Base-by-base conservation (phyloP, 2,113 vertebrate species). In the Gasterosteus aculeatus region DNA sequence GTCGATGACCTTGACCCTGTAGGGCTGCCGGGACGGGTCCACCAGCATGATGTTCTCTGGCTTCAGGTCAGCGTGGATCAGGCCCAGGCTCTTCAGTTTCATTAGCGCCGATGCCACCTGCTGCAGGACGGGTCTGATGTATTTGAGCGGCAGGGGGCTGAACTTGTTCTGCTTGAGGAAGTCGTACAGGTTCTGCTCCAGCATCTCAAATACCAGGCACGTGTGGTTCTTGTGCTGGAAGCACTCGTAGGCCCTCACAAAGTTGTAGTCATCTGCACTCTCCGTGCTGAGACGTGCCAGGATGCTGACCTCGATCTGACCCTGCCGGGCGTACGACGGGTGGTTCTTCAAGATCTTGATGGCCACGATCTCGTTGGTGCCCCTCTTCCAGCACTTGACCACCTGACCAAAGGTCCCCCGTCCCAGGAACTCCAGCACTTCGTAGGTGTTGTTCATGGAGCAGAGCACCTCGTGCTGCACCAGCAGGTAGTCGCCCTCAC, bases 151-250 rank as follows among this genome's bases (percentile, higher is more conserved):
- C 93, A 99, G 91, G 0, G 98, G 98, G 89, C 98, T 99, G 90
- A 99, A 99, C 94, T 99, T 99, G 93, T 99, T 99, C 94, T 99
- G 98, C 91, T 99, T 99, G 80, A 99, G 94, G 91, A 98, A 99
- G 95, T 99, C 98, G 88, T 99, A 99, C 88, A 99, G 93, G 94
- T 98, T 99, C 95, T 99, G 98, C 91, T 99, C 98, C 92, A 99
- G 92, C 98, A 99, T 99, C 94, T 99, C 98, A 70, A 99, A 99
- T 77, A 99, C 98, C 93, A 99, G 95, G 93, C 98, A 99, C 7
- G 98, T 99, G 93, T 99, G 98, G 92, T 96, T 98, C 94, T 99
- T 99, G 95, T 99, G 98, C 96, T 99, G 98, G 93, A 99, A 99
- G 93, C 98, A 99, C 92, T 99, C 98, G 0, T 99, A 97, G 19